Evolutionary conservation across 2,888 invertebrate species (phyloP), one percentile per base, ranked within the genome.

Genomic region (Cordilura impudica): DNA sequence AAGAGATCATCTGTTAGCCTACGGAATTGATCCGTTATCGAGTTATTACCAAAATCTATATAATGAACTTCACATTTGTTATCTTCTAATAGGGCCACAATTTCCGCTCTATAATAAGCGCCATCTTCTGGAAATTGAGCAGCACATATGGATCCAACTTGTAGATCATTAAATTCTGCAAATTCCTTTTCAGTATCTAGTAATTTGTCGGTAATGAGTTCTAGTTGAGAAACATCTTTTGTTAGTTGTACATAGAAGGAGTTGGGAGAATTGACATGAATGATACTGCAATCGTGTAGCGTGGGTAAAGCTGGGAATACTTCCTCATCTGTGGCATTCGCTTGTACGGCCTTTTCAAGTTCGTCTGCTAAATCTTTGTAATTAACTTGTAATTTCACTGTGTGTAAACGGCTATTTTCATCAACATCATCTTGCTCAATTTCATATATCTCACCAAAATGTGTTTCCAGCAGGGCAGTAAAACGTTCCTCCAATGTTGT

Each of bases 91-190:
- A 95, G 94, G 21, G 97, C 92, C 2, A 86, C 72, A 10, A 98
- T 94, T 86, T 94, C 93, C 0, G 97, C 98, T 79, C 98, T 92
- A 89, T 98, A 98, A 96, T 97, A 99, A 81, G 93, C 92, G 29
- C 94, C 93, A 87, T 98, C 97, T 2, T 93, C 93, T 0, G 93
- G 92, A 88, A 96, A 98, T 84, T 94, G 94, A 1, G 97, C 97
- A 49, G 93, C 91, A 84, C 95, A 95, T 0, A 93, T 83, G 0
- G 92, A 91, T 10, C 93, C 93, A 70, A 92, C 84, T 21, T 83
- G 29, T 2, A 85, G 56, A 0, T 87, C 83, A 8, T 58, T 79
- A 2, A 87, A 85, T 6, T 79, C 60, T 21, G 83, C 81, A 31
- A 88, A 85, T n/a, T 85, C 82, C 3, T 82, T 82, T 35, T 88